Evolutionary conservation across 2,797 vertebrate species (phyloP), one percentile per base, ranked within the genome.

Genomic region (Sebastiscus albofasciatus): DNA sequence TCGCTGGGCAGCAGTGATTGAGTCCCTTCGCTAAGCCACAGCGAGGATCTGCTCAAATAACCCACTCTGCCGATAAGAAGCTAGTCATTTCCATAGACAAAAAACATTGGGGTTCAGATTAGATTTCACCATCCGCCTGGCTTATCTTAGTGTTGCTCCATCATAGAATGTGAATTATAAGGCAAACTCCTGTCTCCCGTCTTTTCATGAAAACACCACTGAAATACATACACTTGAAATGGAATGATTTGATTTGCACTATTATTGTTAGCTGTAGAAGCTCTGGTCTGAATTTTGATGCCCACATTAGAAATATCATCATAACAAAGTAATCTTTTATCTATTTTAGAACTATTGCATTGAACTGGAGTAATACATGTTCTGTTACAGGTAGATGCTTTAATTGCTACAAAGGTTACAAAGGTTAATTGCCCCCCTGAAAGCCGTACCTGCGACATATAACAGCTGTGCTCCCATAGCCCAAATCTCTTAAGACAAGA

Each of bases 51-150:
- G 86, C 88, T 87, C 92, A 92, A 94, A 94, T 94, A 93, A 93
- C 90, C 86, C 80, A 64, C 85, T 87, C 79, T 34, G 82, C 64
- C 36, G 93, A 94, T 94, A 93, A 94, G 92, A 87, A 84, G 75
- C 83, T 70, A 81, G 93, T 93, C 87, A 94, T 94, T 94, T 94
- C 88, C 90, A 93, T 92, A 93, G 92, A 91, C 89, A 87, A 87
- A 88, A 85, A 88, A 77, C 80, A 88, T 39, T 26, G 83, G 67
- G 73, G 42, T 88, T 83, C 85, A 89, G 93, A 95, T 94, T 92
- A 94, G 90, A 94, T 94, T 91, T 90, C 83, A 81, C 79, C 80
- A 18, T 82, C 66, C 46, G 79, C 69, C 81, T 42, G 73, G 27
- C 84, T 92, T 93, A 91, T 92, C 87, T 87, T 5, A 22, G 79